These are phyloP conservation scores for Trachelus iudaicus DNA, from an alignment of 2,888 invertebrate species.

Conservation along the genomic window DNA sequence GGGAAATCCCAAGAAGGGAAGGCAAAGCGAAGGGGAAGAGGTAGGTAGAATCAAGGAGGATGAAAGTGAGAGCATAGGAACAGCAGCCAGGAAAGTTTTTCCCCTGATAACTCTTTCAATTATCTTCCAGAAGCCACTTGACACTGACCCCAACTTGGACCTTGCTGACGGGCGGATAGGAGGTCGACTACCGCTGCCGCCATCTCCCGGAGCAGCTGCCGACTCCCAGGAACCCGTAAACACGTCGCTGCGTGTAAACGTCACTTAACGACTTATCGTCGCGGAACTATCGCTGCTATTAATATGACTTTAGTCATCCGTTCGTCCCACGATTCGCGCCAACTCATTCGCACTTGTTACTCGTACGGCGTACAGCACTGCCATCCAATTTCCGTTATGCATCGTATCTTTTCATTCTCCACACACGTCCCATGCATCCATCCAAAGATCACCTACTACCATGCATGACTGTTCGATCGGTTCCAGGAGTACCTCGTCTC, in stretches of 20 bases:
- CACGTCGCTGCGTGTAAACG: neutral
- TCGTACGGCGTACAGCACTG: neutral
- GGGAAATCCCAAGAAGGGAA: neutral
- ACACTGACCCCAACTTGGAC: constrained; percentile 18
- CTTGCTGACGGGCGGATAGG: neutral
- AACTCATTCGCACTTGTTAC: neutral
- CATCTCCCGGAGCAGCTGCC: constrained; percentile 1
- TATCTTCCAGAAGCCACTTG: constrained; percentile 13
- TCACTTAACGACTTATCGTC: neutral
- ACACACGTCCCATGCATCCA: neutral
- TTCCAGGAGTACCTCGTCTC: neutral
- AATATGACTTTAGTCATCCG: neutral
- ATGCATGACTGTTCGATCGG: neutral
- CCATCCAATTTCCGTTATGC: neutral
- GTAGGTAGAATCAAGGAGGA: constrained; percentile 17
- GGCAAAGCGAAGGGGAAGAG: neutral
- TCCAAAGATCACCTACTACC: neutral
- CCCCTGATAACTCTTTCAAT: neutral
- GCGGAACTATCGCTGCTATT: neutral
- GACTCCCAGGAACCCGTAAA: neutral
- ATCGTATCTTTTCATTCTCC: neutral
- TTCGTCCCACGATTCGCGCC: neutral
- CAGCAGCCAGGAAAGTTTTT: neutral
- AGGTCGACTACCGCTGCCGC: constrained; percentile 2
- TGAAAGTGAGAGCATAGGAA: neutral